Evolutionary conservation across 2,797 vertebrate genomes (phyloP).

Genomic region (Syncerus caffer): DNA sequence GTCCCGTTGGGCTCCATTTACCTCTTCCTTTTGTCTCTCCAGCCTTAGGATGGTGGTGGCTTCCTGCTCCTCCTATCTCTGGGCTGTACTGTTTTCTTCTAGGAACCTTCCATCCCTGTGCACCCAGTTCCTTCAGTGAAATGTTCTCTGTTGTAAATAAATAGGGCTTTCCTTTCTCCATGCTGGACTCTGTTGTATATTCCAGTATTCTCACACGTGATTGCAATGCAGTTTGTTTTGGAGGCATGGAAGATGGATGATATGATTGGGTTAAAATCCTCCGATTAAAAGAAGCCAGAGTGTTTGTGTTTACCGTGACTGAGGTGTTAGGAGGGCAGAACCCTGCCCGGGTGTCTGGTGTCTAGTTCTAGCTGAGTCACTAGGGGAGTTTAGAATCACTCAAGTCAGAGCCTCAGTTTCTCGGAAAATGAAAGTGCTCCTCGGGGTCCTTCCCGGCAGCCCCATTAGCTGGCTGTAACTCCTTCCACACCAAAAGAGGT

Average conservation of each 20-base stretch:
- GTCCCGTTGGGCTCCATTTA: too few species aligned
- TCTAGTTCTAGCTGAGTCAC: not conserved
- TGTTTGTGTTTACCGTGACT: not conserved
- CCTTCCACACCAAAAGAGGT: not conserved
- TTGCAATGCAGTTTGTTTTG: not conserved
- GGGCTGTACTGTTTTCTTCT: not conserved
- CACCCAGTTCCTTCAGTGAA: not conserved
- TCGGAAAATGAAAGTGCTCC: not conserved
- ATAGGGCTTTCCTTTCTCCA: not conserved
- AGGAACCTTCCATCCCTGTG: not conserved
- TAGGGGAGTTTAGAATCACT: not conserved
- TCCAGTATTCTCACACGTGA: not conserved
- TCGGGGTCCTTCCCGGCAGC: not conserved
- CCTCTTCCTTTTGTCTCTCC: not conserved
- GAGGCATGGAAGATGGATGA: not conserved
- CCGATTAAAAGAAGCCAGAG: not conserved
- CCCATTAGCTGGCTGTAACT: not conserved
- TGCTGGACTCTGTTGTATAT: not conserved
- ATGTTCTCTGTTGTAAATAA: not conserved
- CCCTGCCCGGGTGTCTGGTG: not conserved
- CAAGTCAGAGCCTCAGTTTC: not conserved
- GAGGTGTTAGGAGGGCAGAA: not conserved
- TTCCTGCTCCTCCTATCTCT: not conserved
- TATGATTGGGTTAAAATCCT: not conserved
- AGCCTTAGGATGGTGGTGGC: not conserved